A percentile compares a stretch with the other conserved stretches of the same genome.
Conservation (phyloP, 2,113 vertebrate genomes). For the Silurus meridionalis region DNA sequence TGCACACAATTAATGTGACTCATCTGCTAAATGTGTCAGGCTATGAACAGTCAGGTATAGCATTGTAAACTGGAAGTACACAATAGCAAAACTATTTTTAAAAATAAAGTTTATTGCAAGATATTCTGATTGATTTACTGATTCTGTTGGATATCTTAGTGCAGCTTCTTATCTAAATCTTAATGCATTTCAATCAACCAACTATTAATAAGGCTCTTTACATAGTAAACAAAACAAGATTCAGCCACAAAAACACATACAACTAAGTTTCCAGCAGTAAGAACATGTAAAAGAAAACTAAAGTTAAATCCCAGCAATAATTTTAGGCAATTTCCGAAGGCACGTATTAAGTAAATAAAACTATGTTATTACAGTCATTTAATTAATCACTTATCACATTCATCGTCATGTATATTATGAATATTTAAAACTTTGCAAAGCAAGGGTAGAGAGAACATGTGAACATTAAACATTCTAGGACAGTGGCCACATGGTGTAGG, state of each 20-base stretch:
- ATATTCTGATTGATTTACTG: not conserved
- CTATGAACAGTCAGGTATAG: not conserved
- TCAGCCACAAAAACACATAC: not conserved
- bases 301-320: not conserved
- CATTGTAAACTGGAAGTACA: not conserved
- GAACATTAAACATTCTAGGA: not conserved
- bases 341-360: not conserved
- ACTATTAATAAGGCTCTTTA: not conserved
- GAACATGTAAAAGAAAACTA: not conserved
- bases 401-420: not conserved
- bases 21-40: conserved; percentile 1
- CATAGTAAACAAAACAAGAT: not conserved
- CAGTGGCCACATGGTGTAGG: not conserved
- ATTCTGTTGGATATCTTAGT: not conserved
- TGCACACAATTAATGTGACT: not conserved
- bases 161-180: not conserved
- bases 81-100: not conserved
- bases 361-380: not conserved
- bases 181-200: not conserved
- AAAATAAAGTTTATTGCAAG: conserved; percentile 16
- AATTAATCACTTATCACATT: not conserved
- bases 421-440: not conserved
- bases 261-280: not conserved
- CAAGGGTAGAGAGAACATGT: not conserved
- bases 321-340: not conserved